Conservation (phyloP, 2,888 invertebrate species). For the Chirona hameri region DNA sequence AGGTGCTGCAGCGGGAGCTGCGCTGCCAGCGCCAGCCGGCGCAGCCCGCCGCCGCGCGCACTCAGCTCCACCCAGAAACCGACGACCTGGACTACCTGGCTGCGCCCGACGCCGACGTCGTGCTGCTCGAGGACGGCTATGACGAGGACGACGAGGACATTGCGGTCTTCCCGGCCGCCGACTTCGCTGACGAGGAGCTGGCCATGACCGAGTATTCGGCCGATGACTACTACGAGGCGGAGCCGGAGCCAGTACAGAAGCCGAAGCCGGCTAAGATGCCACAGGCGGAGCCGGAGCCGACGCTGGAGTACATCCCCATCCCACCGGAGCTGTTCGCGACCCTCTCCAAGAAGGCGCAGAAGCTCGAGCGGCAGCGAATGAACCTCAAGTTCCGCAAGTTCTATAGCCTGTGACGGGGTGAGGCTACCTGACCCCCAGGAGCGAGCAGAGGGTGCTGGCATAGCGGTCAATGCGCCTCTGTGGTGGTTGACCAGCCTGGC, state of each 20-base stretch:
- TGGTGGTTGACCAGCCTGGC: too few species aligned
- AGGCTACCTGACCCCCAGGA: too few species aligned
- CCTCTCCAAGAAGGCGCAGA: slow-evolving; percentile 3
- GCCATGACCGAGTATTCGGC: not conserved
- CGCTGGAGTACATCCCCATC: not conserved
- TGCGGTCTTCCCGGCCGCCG: not conserved
- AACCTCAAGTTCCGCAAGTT: slow-evolving; percentile 1
- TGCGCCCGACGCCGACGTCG: not conserved
- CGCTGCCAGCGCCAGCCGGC: not conserved
- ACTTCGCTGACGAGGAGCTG: not conserved
- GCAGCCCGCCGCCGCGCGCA: not conserved
- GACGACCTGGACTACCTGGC: not conserved
- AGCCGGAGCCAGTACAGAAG: not conserved
- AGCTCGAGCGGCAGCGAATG: not conserved
- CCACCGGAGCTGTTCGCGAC: not conserved
- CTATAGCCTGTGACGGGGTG: not conserved
- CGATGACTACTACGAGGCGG: not conserved
- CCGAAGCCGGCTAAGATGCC: not conserved
- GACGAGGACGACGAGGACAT: not conserved
- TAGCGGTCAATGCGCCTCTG: too few species aligned
- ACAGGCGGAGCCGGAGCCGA: not conserved
- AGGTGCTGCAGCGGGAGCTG: slow-evolving; percentile 4
- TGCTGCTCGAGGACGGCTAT: not conserved
- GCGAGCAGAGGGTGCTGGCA: too few species aligned
- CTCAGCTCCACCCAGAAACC: not conserved